These are phyloP conservation scores for Poeciliopsis infans DNA, from an alignment of 2,797 vertebrate species.

Conservation along the genomic window DNA sequence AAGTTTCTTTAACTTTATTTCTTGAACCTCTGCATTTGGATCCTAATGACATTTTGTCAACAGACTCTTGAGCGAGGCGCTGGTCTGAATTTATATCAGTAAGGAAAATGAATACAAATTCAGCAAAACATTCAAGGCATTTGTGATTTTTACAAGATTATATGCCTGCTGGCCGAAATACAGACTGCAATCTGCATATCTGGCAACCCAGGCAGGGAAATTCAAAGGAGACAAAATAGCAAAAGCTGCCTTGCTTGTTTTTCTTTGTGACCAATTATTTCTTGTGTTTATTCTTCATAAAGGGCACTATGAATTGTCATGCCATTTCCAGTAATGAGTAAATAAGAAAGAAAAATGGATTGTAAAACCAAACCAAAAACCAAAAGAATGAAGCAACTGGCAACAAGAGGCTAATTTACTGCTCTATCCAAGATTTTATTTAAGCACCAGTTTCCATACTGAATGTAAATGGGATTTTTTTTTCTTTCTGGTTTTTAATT, in stretches of 20 bases:
- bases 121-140: conserved; percentile 61
- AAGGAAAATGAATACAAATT: conserved; percentile 59
- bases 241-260: conserved; percentile 50
- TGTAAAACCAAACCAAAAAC: neutral
- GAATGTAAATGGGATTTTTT: neutral
- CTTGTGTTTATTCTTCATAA: conserved; percentile 26
- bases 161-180: conserved; percentile 65
- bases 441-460: conserved; percentile 5
- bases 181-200: conserved; percentile 67
- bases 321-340: conserved; percentile 3
- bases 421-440: neutral
- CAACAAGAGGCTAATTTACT: neutral
- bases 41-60: conserved; percentile 47
- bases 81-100: conserved; percentile 39
- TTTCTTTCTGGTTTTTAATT: neutral
- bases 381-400: neutral
- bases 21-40: conserved; percentile 10
- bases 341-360: neutral
- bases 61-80: conserved; percentile 35
- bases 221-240: conserved; percentile 50
- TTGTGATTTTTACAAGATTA: conserved; percentile 70
- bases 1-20: conserved; percentile 15
- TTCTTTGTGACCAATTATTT: conserved; percentile 41
- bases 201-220: conserved; percentile 55
- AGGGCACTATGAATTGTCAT: conserved; percentile 15